Percentiles rank a stretch among this genome's conserved stretches.
phyloP scores from a whole-genome alignment of 1,140 invertebrate genomes.

The Ylistrum balloti region DNA sequence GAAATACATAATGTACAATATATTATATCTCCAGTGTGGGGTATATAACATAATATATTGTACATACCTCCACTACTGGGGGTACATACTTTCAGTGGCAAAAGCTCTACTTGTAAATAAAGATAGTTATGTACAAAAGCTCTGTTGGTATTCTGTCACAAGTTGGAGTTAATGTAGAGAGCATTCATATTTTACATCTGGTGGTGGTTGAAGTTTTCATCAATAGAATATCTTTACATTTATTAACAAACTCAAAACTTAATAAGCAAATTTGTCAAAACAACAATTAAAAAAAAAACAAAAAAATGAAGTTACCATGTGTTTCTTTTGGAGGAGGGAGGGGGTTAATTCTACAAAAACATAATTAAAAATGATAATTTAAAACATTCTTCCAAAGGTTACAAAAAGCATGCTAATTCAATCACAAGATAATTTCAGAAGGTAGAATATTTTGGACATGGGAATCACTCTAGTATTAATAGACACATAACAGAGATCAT shows the following conservation, averaged over 20 bases:
- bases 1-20: no score
- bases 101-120: neutral
- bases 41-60: no score
- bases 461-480: neutral
- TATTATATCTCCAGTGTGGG: no score
- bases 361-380: neutral
- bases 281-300: neutral
- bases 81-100: neutral
- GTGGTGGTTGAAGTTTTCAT: neutral
- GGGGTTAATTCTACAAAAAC: no score
- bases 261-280: neutral
- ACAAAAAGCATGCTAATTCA: neutral
- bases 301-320: no score
- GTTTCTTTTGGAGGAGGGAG: no score
- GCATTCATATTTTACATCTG: no score
- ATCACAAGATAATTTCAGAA: neutral
- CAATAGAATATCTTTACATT: neutral
- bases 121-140: conserved; percentile 10
- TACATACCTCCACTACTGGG: no score
- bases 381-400: no score
- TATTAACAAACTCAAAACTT: neutral
- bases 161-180: neutral
- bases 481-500: neutral
- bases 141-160: neutral
- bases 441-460: neutral